Evolutionary conservation across 2,113 vertebrate genomes (phyloP), one percentile per base, ranked within the genome.

Genomic region (Tachycineta bicolor): DNA sequence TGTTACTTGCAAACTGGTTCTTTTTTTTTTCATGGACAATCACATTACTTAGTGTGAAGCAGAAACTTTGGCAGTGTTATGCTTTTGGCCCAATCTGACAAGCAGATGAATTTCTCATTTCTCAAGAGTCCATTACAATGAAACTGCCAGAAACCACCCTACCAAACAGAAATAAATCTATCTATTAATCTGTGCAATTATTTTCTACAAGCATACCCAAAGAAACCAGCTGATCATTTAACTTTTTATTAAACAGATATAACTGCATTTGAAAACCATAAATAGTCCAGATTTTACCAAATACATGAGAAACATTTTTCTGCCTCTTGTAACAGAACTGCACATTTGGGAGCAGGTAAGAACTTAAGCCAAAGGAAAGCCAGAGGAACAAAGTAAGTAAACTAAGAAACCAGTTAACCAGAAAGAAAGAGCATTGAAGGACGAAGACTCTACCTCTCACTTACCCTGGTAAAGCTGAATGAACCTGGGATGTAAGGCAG

Each of bases 401-500:
- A 64, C 11, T 24, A 69, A 86, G 67, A 82, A 76, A 41, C 3
- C 31, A 55, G 16, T 29, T 43, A 55, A 31, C 23, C 41, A 71
- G 65, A 85, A 84, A 87, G 12, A 14, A 87, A 74, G 28, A 0
- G 5, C 23, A 37, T 1, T 41, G 39, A 62, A 83, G 28, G 69
- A 89, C 13, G 4, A 34, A 75, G 60, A 79, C 77, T 86, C 13
- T 60, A 49, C 18, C 17, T 37, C 33, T 77, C 55, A 91, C 98
- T 98, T 91, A 99, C 99, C 99, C 94, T 98, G 98, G 69, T 98
- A 97, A 62, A 98, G 98, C 75, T 98, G 98, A 68, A 99, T 96
- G 79, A 99, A 97, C 15, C 89, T 98, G 58, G 97, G 97, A 33
- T 98, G 98, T 26, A 99, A 91, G 3, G 96, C 83, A 5, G 98